phyloP scores from a whole-genome alignment of 2,888 invertebrate genomes.

The Drosophila hamatofila region DNA sequence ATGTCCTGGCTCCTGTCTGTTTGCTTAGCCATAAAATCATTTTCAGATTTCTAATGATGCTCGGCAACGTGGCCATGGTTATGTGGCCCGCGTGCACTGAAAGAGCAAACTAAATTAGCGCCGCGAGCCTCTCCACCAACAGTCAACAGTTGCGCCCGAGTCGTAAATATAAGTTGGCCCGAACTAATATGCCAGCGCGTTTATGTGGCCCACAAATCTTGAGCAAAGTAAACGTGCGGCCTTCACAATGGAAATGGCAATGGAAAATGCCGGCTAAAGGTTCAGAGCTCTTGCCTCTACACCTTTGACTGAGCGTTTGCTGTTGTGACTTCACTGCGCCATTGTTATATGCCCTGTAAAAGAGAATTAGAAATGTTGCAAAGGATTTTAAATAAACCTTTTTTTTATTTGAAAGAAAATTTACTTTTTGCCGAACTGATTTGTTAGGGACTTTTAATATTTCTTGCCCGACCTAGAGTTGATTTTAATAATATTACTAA shows the following conservation, averaged over 20 bases:
- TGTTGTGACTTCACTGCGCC: not conserved
- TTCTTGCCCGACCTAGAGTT: not conserved
- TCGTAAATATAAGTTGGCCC: conserved; percentile 75
- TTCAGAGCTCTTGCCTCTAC: not conserved
- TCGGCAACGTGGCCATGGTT: conserved; percentile 13
- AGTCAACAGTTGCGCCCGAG: conserved; percentile 42
- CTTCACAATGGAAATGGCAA: conserved; percentile 43
- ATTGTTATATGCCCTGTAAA: conserved; percentile 27
- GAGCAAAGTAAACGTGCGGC: conserved; percentile 56
- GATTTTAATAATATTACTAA: not conserved
- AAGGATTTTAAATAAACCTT: too few relatives aligned
- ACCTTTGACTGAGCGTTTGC: conserved; percentile 3
- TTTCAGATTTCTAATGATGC: conserved; percentile 72
- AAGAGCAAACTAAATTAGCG: conserved; percentile 71
- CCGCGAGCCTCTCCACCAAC: conserved; percentile 58
- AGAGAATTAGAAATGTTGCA: accelerated
- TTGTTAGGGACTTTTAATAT: not conserved
- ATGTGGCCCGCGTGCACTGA: conserved; percentile 23
- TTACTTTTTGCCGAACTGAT: too few relatives aligned
- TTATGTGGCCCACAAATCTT: conserved; percentile 69
- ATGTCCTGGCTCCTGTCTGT: conserved; percentile 42
- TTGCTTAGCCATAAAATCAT: conserved; percentile 77
- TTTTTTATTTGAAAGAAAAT: too few relatives aligned
- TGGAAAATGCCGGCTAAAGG: conserved; percentile 41
- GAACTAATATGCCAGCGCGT: conserved; percentile 74